Evolutionary conservation across 2,888 invertebrate species (phyloP), one percentile per base, ranked within the genome.

Genomic region (Drosophila paramelanica): DNA sequence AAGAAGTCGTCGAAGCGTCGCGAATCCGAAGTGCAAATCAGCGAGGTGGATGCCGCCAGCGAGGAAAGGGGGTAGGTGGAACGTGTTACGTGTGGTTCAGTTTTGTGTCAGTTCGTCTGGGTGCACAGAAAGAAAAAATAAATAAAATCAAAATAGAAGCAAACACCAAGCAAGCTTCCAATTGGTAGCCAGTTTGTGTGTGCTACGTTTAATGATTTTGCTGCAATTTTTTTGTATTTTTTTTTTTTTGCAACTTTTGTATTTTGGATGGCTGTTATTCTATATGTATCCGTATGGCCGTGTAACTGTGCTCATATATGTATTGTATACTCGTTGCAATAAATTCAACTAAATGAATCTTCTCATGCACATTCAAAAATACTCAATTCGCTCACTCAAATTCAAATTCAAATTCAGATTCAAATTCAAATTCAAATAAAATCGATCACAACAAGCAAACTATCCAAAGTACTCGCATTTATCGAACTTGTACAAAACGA

Each of bases 1-100:
- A 97, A 97, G 94, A 97, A 97, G 94, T 95, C 96, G 88, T 95
- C 95, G 92, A 95, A 96, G 91, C 95, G 96, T 90, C 95, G 96
- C 93, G 95, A 96, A 92, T 96, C 96, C 90, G 96, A 97, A 93
- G 95, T 96, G 92, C 95, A 96, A 93, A 96, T 97, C 93, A 96
- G 96, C 89, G 96, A 97, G 93, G 93, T 96, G 92, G 95, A 95
- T 90, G 94, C 94, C 92, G 94, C 94, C 93, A 93, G 94, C 93
- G 94, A 94, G 93, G 93, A 93, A 84, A 94, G 94, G 95, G 97
- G 96, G 96, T 97, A 96, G 96, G 97, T 96, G 96, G 59, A 78
- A 94, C 94, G 95, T 93, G 95, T 93, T 81, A 67, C 80, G 80
- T 77, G 84, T 83, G 65, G 72, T 46, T 59, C 68, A 70, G 83